Conservation (phyloP, 2,113 vertebrate genomes). For the Oncorhynchus clarkii region DNA sequence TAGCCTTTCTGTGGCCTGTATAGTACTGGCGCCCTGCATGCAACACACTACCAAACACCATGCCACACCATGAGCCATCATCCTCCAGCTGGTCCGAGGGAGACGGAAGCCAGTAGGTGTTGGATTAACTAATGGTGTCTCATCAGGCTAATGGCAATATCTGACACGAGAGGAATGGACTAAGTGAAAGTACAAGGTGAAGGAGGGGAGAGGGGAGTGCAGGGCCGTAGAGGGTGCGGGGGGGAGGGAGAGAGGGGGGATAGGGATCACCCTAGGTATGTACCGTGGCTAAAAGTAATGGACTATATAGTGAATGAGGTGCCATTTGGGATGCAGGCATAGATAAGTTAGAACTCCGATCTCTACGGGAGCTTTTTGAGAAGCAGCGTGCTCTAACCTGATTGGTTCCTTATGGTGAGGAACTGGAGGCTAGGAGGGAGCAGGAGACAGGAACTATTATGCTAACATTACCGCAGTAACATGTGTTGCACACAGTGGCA, state of each 20-base stretch:
- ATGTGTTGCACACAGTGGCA: slow-evolving; percentile 31
- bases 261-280: slow-evolving; percentile 56
- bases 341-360: slow-evolving; percentile 40
- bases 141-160: slow-evolving; percentile 83
- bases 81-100: slow-evolving; percentile 81
- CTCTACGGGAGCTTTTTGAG: slow-evolving; percentile 57
- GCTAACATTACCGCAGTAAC: slow-evolving; percentile 57
- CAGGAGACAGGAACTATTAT: slow-evolving; percentile 50
- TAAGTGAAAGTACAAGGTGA: background rate
- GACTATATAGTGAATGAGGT: too few relatives aligned
- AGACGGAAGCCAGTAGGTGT: slow-evolving; percentile 83
- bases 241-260: slow-evolving; percentile 44
- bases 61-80: slow-evolving; percentile 77
- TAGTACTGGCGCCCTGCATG: slow-evolving; percentile 73
- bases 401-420: slow-evolving; percentile 63
- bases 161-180: slow-evolving; percentile 76
- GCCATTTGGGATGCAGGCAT: background rate
- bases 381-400: slow-evolving; percentile 53
- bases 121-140: slow-evolving; percentile 86
- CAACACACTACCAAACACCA: slow-evolving; percentile 45
- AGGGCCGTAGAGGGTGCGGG: slow-evolving; percentile 11
- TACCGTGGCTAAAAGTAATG: background rate
- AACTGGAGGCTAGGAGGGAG: slow-evolving; percentile 44
- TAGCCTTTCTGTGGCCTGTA: background rate
- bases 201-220: background rate